phyloP scores from a whole-genome alignment of 2,113 vertebrate species.

The Candoia aspera region DNA sequence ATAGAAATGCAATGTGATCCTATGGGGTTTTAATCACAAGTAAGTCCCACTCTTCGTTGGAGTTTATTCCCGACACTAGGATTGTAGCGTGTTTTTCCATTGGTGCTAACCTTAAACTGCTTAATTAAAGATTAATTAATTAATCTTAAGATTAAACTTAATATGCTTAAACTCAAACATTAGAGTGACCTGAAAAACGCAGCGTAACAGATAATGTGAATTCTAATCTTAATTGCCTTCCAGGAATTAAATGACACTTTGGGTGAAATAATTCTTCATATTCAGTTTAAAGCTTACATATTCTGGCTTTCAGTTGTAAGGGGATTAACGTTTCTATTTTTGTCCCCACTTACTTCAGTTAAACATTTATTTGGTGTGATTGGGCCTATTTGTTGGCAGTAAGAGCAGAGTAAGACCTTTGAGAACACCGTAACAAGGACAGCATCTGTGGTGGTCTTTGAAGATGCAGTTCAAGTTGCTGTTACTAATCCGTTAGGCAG shows the following conservation, averaged over 20 bases:
- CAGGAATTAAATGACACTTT: neutral
- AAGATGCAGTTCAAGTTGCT: neutral
- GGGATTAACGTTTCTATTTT: conserved; percentile 2
- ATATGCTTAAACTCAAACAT: conserved; percentile 1
- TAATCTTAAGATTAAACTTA: neutral
- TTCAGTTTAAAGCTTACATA: neutral
- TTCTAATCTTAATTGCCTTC: rapidly evolving
- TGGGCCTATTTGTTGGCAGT: neutral
- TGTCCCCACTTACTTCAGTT: neutral
- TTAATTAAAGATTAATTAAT: neutral
- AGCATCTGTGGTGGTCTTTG: neutral
- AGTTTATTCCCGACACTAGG: neutral
- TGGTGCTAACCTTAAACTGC: neutral
- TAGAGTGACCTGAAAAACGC: neutral
- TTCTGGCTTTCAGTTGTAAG: no score
- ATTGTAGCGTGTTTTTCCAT: neutral
- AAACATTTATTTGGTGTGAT: neutral
- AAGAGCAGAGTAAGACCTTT: neutral
- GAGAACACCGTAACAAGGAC: no score
- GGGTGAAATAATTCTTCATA: neutral
- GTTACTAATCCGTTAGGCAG: neutral
- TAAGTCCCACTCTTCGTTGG: neutral
- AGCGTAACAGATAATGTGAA: rapidly evolving
- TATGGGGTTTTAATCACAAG: neutral
- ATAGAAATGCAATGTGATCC: neutral